A percentile compares a stretch with the other conserved stretches of the same genome.
These are phyloP conservation scores for Bombycilla garrulus DNA, from an alignment of 2,113 vertebrate genomes.

Conservation along the genomic window DNA sequence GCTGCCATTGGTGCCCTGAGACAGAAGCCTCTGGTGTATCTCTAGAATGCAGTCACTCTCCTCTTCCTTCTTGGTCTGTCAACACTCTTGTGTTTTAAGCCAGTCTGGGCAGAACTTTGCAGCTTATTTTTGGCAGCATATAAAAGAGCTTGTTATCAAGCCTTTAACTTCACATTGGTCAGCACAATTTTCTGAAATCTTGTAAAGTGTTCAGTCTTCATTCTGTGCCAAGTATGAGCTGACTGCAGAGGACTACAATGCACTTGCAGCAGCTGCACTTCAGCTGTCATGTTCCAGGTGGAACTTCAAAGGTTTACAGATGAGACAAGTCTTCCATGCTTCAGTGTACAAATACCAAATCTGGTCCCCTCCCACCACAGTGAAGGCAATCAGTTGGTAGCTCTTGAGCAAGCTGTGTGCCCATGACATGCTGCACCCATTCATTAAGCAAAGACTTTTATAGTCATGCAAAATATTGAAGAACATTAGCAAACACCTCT, in stretches of 20 bases:
- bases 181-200: not conserved
- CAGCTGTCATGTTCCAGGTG: not conserved
- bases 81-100: not conserved
- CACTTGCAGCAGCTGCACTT: not conserved
- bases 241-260: not conserved
- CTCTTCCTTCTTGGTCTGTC: not conserved
- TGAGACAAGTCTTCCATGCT: not conserved
- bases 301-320: not conserved
- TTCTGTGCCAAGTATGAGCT: not conserved
- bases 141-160: not conserved
- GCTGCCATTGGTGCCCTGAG: not conserved
- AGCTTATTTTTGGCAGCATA: not conserved
- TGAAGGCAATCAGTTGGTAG: not conserved
- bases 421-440: not conserved
- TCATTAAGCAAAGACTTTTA: not conserved
- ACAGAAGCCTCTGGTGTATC: not conserved
- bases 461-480: not conserved
- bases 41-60: not conserved
- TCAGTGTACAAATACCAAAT: not conserved
- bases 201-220: not conserved
- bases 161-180: not conserved
- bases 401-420: not conserved
- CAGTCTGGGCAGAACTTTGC: not conserved
- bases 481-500: not conserved
- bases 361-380: not conserved